These are phyloP conservation scores for Perca flavescens DNA, from an alignment of 2,113 vertebrate genomes.

Conservation along the genomic window DNA sequence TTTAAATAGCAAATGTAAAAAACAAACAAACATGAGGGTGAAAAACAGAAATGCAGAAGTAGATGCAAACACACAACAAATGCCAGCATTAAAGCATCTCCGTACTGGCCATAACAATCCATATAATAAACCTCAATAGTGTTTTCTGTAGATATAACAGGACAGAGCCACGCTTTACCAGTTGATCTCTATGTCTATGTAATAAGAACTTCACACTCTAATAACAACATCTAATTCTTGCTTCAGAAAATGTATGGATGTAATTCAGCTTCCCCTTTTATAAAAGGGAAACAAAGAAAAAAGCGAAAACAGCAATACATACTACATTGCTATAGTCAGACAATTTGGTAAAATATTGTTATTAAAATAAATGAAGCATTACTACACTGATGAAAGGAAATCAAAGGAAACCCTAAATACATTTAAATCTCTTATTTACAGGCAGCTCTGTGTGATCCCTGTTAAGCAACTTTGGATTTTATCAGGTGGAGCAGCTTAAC, in stretches of 20 bases:
- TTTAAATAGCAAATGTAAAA: conserved; percentile 73
- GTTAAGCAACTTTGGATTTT: conserved; percentile 56
- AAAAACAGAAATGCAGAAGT: conserved; percentile 46
- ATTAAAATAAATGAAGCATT: conserved; percentile 36
- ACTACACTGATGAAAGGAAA: conserved; percentile 38
- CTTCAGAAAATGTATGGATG: conserved; percentile 32
- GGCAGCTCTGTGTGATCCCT: conserved; percentile 61
- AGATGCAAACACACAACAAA: conserved; percentile 45
- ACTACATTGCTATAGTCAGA: neutral
- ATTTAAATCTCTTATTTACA: conserved; percentile 70
- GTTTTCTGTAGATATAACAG: conserved; percentile 48
- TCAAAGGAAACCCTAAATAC: conserved; percentile 36
- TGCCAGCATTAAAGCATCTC: conserved; percentile 40
- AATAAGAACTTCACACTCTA: conserved; percentile 39
- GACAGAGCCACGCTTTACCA: conserved; percentile 34
- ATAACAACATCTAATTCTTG: conserved; percentile 38
- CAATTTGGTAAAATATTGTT: conserved; percentile 37
- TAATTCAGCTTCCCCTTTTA: conserved; percentile 22
- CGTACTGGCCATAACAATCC: conserved; percentile 30
- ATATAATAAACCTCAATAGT: conserved; percentile 10
- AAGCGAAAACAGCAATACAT: neutral
- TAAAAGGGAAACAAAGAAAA: neutral
- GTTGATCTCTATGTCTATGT: conserved; percentile 26
- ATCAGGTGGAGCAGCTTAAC: conserved; percentile 52
- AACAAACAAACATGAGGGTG: conserved; percentile 5